Conservation (phyloP, 2,888 invertebrate genomes). For the Cantharis rustica region DNA sequence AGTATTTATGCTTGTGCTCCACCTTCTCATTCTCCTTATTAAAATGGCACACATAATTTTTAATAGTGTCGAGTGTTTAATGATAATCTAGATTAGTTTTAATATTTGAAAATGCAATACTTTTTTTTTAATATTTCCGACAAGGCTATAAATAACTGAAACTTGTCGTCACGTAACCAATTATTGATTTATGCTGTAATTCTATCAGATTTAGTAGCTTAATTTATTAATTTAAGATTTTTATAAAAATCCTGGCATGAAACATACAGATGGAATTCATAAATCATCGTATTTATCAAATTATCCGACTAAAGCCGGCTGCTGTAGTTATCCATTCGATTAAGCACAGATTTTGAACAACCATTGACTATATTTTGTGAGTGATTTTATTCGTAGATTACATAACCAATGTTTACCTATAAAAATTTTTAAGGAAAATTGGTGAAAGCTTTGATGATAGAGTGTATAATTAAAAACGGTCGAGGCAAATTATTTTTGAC, state of each 20-base stretch:
- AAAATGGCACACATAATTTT: neutral
- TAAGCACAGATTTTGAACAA: constrained; percentile 31
- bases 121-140: neutral
- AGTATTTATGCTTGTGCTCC: neutral
- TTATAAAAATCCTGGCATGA: constrained; percentile 26
- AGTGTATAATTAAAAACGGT: neutral
- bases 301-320: constrained; percentile 44
- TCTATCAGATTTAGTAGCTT: constrained; percentile 6
- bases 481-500: neutral
- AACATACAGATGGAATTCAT: constrained; percentile 37
- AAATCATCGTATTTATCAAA: constrained; percentile 49
- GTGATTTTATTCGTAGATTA: neutral
- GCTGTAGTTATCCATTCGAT: constrained; percentile 44
- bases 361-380: neutral
- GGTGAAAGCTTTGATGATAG: neutral
- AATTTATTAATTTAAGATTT: constrained; percentile 20
- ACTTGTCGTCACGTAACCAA: neutral
- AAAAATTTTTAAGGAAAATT: neutral
- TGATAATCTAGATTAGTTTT: neutral
- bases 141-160: neutral
- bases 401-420: neutral
- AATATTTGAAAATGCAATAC: neutral
- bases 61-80: neutral
- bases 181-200: neutral
- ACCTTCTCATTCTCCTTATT: neutral